Evolutionary conservation across 2,797 vertebrate genomes (phyloP).

Genomic region (Streptopelia turtur): DNA sequence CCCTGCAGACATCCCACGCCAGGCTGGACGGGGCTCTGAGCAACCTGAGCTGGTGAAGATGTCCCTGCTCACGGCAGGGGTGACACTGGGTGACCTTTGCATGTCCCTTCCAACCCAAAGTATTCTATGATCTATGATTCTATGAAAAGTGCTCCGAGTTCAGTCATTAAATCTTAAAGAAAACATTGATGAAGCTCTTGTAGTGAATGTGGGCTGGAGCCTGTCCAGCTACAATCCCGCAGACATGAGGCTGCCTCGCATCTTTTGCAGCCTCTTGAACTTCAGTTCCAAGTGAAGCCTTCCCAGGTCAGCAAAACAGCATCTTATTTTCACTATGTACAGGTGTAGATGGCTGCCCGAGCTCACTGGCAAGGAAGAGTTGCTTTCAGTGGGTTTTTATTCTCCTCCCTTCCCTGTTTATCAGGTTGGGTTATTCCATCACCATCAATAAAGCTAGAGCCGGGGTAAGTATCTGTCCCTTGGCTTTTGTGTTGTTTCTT

Average conservation of each 20-base stretch:
- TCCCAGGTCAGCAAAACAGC: slow-evolving; percentile 2
- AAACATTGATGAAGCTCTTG: not conserved
- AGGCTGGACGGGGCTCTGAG: no score
- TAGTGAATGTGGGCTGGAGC: not conserved
- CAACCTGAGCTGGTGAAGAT: no score
- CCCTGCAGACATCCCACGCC: no score
- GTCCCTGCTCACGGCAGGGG: no score
- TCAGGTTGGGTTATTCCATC: slow-evolving; percentile 39
- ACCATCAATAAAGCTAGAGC: slow-evolving; percentile 38
- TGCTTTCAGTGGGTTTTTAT: slow-evolving; percentile 45
- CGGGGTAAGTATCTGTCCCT: slow-evolving; percentile 36
- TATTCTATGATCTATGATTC: no score
- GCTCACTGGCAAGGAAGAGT: slow-evolving; percentile 44
- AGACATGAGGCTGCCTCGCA: accelerated
- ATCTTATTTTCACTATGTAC: not conserved
- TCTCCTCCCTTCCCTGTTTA: slow-evolving; percentile 40
- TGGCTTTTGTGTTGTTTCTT: not conserved
- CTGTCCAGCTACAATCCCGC: not conserved
- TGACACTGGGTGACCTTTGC: no score
- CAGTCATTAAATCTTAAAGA: not conserved
- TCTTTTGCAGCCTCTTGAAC: not conserved
- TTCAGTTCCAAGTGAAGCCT: accelerated
- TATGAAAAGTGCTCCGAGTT: not conserved
- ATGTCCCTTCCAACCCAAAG: no score
- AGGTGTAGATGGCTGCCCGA: slow-evolving; percentile 49